Evolutionary conservation across 1,140 invertebrate species (phyloP), one percentile per base, ranked within the genome.

Genomic region (Choristoneura fumiferana): DNA sequence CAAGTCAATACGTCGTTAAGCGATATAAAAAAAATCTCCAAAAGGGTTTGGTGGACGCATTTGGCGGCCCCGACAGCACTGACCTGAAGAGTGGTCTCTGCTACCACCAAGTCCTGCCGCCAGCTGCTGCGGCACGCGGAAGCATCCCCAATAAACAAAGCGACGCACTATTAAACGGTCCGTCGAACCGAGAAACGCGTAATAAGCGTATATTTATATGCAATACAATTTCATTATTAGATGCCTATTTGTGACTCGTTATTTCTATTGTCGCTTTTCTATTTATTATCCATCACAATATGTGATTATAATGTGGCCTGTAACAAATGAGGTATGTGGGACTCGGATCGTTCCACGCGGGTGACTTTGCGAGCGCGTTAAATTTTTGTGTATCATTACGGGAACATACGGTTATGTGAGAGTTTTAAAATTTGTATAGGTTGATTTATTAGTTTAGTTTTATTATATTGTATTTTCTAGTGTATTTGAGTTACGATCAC

Each of bases 261-360:
- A 84, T 77, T 81, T 69, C 85, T 80, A 84, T 88, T 88, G 85
- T 88, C 83, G 82, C 83, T 84, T 88, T 88, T 88, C 81, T 86
- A 84, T 86, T 84, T 88, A 84, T 82, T 86, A 84, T 73, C 75
- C 68, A 63, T 69, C 79, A 84, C 80, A 83, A 87, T 84, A 71
- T 84, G 76, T 88, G 80, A 84, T 88, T 88, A 86, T 87, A 81
- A 83, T 84, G 80, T 78, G 80, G 75, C 78, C 79, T 75, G 78
- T 83, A 84, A 84, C 81, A 79, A 87, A 83, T 80, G 75, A 78
- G 72, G 66, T 78, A 73, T 79, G 77, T 82, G 82, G 77, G 76
- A 84, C 74, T 72, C 60, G 63, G 66, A 57, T 37, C 79, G 84
- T 82, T 80, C 62, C 78, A 77, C 80, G 76, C 79, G 58, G 73